A percentile compares a stretch with the other conserved stretches of the same genome.
Conservation (phyloP, 2,888 invertebrate species). For the Loripinus fragilis region DNA sequence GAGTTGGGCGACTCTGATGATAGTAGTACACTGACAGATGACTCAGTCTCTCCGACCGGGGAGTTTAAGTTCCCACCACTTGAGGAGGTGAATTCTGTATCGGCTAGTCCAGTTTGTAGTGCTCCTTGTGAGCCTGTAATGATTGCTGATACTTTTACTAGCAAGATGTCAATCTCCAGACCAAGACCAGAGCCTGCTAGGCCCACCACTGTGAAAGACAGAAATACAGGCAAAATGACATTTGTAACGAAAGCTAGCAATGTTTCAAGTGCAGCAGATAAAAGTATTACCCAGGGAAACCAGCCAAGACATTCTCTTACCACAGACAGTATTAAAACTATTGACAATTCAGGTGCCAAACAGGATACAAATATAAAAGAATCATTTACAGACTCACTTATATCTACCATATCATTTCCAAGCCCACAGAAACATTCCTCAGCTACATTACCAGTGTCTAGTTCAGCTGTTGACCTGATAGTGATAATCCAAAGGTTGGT, state of each 20-base stretch:
- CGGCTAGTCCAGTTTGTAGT: constrained; percentile 16
- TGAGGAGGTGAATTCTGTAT: constrained; percentile 50
- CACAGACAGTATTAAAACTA: not conserved
- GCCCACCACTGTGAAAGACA: not conserved
- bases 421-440: constrained; percentile 12
- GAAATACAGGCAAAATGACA: not conserved
- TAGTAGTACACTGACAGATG: constrained; percentile 55
- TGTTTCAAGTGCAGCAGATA: not conserved
- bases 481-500: constrained; percentile 73
- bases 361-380: constrained; percentile 26
- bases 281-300: not conserved
- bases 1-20: constrained; percentile 45
- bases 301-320: constrained; percentile 3
- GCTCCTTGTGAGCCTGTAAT: constrained; percentile 26
- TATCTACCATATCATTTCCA: constrained; percentile 46
- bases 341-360: not conserved
- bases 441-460: constrained; percentile 68
- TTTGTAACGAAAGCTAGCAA: not conserved
- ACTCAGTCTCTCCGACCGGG: constrained; percentile 44
- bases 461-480: constrained; percentile 71
- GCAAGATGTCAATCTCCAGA: constrained; percentile 14
- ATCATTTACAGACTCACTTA: constrained; percentile 45
- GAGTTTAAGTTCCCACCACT: constrained; percentile 62
- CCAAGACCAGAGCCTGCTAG: constrained; percentile 17
- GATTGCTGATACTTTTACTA: constrained; percentile 26